Conservation (phyloP, 2,797 vertebrate species). For the Semotilus atromaculatus region DNA sequence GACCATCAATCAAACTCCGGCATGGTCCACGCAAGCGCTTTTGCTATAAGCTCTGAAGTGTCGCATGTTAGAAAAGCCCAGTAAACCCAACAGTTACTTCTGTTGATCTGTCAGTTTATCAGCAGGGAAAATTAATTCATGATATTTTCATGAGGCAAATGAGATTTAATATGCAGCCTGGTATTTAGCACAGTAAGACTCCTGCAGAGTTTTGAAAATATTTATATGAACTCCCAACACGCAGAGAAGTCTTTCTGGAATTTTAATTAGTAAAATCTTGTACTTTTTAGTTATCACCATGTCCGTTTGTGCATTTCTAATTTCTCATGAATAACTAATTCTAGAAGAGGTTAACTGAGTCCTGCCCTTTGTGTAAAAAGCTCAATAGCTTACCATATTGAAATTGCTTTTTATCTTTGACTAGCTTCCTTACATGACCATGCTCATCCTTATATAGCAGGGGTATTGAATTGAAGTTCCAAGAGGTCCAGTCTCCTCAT, state of each 20-base stretch:
- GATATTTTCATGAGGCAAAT: neutral
- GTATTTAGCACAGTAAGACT: conserved; percentile 6
- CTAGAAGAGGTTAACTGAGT: neutral
- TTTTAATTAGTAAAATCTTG: neutral
- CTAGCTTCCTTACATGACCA: neutral
- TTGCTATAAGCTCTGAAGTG: neutral
- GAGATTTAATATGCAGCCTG: neutral
- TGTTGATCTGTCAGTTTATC: conserved; percentile 10
- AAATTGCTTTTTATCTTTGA: neutral
- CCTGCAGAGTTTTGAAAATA: conserved; percentile 1
- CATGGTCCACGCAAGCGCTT: neutral
- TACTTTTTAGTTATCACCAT: neutral
- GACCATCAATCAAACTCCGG: conserved; percentile 37
- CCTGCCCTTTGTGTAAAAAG: neutral
- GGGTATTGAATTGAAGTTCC: no score
- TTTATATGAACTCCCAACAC: neutral
- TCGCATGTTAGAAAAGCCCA: neutral
- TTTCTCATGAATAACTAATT: neutral
- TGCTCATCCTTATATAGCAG: neutral
- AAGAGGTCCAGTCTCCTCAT: no score
- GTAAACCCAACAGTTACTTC: neutral
- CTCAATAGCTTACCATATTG: neutral
- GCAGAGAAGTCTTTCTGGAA: neutral
- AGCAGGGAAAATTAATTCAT: neutral
- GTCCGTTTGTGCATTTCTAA: neutral